Evolutionary conservation across 2,888 invertebrate genomes (phyloP).

Genomic region (Eumerus sabulonum): DNA sequence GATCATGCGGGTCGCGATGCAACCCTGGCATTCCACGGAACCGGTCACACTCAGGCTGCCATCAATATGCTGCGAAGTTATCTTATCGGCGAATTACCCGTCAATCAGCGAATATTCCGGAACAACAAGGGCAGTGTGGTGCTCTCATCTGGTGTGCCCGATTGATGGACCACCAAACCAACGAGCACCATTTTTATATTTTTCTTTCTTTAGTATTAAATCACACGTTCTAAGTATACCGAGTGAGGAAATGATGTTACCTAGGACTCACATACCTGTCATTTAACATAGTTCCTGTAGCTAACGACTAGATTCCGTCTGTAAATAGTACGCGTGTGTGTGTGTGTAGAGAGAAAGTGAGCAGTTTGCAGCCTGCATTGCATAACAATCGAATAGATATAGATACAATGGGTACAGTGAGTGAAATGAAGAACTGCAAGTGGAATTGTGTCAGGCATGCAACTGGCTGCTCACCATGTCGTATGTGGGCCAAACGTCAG

Average conservation of each 20-base stretch:
- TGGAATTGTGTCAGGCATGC: background rate
- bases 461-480: conserved; percentile 5
- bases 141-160: conserved; percentile 75
- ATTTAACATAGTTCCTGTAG: conserved; percentile 20
- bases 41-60: conserved; percentile 87
- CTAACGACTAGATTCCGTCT: too few relatives aligned
- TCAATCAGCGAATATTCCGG: conserved; percentile 86
- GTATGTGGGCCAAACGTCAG: conserved; percentile 17
- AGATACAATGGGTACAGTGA: background rate
- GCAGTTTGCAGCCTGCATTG: background rate
- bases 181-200: conserved; percentile 18
- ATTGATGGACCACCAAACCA: conserved; percentile 51
- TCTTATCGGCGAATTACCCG: conserved; percentile 87
- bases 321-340: too few relatives aligned
- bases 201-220: conserved; percentile 11
- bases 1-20: conserved; percentile 93
- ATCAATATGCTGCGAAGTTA: conserved; percentile 84
- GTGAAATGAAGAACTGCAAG: background rate
- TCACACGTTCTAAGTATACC: background rate
- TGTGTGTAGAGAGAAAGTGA: too few relatives aligned
- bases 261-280: background rate
- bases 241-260: background rate
- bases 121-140: conserved; percentile 70
- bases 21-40: conserved; percentile 88
- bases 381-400: background rate